These are phyloP conservation scores for Mus minutoides DNA, from an alignment of 2,797 vertebrate species.

Conservation along the genomic window DNA sequence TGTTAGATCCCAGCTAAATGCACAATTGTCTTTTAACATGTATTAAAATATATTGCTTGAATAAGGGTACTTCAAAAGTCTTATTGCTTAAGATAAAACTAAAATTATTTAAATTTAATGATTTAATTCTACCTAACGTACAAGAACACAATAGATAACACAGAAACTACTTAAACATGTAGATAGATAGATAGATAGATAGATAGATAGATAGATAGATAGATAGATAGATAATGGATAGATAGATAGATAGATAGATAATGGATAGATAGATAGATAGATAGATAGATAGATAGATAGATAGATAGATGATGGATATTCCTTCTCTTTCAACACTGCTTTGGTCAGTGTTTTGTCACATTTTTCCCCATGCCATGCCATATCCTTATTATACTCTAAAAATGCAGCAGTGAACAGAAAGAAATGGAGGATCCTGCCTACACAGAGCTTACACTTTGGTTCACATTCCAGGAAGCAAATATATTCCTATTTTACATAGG, in stretches of 20 bases:
- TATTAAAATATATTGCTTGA: background rate
- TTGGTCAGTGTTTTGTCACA: constrained; percentile 4
- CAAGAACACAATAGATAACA: background rate
- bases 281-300: no score
- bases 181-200: no score
- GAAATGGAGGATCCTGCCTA: background rate
- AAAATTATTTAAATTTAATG: background rate
- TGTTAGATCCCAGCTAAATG: background rate
- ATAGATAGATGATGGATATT: background rate
- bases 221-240: no score
- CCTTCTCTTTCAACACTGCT: constrained; percentile 3
- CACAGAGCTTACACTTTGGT: constrained; percentile 35
- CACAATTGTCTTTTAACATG: constrained; percentile 1
- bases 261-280: no score
- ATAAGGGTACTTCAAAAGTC: background rate
- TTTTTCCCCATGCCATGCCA: background rate
- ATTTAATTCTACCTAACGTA: background rate
- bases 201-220: no score
- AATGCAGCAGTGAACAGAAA: background rate
- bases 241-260: no score
- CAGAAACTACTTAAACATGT: background rate
- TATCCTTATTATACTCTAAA: background rate
- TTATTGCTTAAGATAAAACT: constrained; percentile 8
- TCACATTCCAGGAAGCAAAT: background rate
- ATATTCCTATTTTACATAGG: constrained; percentile 29